phyloP scores from a whole-genome alignment of 2,888 invertebrate species.

The Acanthosepion esculentum region DNA sequence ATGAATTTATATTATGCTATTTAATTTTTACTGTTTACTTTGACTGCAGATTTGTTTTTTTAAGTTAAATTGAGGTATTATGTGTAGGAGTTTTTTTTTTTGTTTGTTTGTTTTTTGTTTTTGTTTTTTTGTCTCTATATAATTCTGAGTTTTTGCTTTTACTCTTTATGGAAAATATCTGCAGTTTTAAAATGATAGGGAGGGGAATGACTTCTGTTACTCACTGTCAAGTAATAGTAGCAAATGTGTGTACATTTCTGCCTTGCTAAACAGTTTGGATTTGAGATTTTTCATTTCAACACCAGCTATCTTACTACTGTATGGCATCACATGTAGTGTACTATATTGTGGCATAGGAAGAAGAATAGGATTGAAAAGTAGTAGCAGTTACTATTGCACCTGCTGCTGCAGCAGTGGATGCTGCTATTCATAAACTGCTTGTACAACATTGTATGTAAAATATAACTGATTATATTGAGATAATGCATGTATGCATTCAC shows the following conservation, averaged over 20 bases:
- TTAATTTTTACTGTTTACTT: neutral
- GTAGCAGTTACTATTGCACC: neutral
- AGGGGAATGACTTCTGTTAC: neutral
- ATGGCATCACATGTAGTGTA: conserved; percentile 20
- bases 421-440: conserved; percentile 16
- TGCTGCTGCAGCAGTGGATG: neutral
- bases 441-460: neutral
- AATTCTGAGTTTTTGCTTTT: neutral
- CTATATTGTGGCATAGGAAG: neutral
- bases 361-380: conserved; percentile 17
- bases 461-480: neutral
- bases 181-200: neutral
- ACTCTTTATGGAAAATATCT: neutral
- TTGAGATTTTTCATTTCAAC: neutral
- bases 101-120: no score
- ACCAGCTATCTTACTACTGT: neutral
- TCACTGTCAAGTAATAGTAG: neutral
- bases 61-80: neutral
- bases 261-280: neutral
- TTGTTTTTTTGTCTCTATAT: no score
- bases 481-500: conserved; percentile 20
- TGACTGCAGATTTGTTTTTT: neutral
- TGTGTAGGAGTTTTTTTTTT: neutral
- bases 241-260: neutral
- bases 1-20: neutral